Conservation (phyloP, 2,797 vertebrate genomes). For the Semotilus atromaculatus region DNA sequence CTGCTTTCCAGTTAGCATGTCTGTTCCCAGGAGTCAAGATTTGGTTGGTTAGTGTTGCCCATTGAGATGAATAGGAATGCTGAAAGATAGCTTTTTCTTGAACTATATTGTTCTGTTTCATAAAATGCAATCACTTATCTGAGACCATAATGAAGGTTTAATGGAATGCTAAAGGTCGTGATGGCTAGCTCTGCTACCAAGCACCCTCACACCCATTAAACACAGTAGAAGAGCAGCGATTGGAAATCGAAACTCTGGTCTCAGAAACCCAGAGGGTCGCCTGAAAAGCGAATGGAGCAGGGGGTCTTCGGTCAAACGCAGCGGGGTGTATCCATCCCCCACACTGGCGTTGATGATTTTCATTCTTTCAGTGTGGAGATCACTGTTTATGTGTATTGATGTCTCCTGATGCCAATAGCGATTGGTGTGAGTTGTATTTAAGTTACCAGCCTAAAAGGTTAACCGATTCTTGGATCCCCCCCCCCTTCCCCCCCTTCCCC, state of each 20-base stretch:
- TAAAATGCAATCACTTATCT: conserved; percentile 51
- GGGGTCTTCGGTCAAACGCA: conserved; percentile 1
- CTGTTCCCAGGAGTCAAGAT: conserved; percentile 42
- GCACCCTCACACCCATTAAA: conserved; percentile 38
- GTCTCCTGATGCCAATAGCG: neutral
- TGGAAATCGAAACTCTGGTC: conserved; percentile 42
- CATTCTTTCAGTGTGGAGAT: conserved; percentile 26
- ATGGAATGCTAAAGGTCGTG: conserved; percentile 38
- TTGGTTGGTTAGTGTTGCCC: neutral
- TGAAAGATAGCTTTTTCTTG: neutral
- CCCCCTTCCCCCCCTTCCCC: no score
- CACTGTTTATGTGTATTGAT: conserved; percentile 44
- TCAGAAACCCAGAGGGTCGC: neutral
- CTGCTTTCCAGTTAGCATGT: conserved; percentile 57
- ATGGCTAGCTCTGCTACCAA: conserved; percentile 22
- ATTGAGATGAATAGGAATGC: neutral
- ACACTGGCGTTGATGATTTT: conserved; percentile 25
- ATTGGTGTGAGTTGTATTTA: conserved; percentile 26
- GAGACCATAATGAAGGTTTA: conserved; percentile 56
- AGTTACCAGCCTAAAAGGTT: conserved; percentile 33
- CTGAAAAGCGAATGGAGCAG: conserved; percentile 34
- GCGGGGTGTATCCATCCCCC: neutral
- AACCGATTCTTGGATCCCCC: neutral
- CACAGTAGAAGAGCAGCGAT: neutral
- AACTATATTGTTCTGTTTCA: conserved; percentile 54